Percentiles rank a stretch among this genome's conserved stretches.
phyloP scores from a whole-genome alignment of 2,888 invertebrate species.

The Dorcus parallelipipedus region DNA sequence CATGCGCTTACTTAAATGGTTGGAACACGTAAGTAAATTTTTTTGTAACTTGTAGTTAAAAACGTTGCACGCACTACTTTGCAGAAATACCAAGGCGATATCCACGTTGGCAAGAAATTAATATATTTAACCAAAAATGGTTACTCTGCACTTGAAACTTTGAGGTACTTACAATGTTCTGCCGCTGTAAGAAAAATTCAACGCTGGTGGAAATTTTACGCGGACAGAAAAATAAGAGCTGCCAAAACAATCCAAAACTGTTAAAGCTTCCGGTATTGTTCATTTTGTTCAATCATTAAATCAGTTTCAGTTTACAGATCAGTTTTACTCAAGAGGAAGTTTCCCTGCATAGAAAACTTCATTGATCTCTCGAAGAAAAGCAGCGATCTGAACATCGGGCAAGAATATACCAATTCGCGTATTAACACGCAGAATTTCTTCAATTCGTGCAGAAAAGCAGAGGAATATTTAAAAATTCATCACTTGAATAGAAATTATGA shows the following conservation, averaged over 20 bases:
- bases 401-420: background rate
- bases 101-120: constrained; percentile 18
- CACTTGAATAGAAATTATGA: constrained; percentile 21
- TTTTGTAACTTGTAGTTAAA: background rate
- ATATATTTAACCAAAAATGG: constrained; percentile 23
- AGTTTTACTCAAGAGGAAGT: constrained; percentile 5
- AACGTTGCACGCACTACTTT: background rate
- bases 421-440: constrained; percentile 4
- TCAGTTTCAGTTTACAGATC: constrained; percentile 10
- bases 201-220: constrained; percentile 13
- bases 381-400: constrained; percentile 8
- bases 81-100: constrained; percentile 12
- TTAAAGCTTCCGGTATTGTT: constrained; percentile 2
- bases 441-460: constrained; percentile 18
- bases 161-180: constrained; percentile 15
- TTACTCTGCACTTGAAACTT: constrained; percentile 12
- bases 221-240: constrained; percentile 12
- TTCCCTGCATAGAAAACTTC: constrained; percentile 17
- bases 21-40: constrained; percentile 9
- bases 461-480: constrained; percentile 19
- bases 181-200: constrained; percentile 22
- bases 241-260: constrained; percentile 21
- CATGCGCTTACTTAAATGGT: constrained; percentile 5
- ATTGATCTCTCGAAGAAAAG: constrained; percentile 22
- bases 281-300: background rate